Conservation (phyloP, 1,140 invertebrate genomes). For the Maconellicoccus hirsutus region DNA sequence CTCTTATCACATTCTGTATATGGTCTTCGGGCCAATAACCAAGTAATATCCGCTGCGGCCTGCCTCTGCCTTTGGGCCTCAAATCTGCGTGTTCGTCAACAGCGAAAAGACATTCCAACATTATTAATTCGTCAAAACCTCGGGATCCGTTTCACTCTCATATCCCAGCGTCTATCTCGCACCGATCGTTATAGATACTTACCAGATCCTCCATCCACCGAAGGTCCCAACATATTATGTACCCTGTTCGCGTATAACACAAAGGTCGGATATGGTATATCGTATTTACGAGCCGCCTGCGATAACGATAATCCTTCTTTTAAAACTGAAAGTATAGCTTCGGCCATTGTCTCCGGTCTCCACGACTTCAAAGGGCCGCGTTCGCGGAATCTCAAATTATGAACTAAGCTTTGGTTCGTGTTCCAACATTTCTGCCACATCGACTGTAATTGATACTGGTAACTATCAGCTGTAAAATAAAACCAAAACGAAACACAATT, state of each 20-base stretch:
- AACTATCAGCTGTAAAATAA: constrained; percentile 62
- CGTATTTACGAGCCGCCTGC: constrained; percentile 80
- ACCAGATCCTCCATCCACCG: constrained; percentile 72
- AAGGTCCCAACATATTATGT: constrained; percentile 85
- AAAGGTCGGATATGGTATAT: constrained; percentile 87
- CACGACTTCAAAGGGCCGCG: constrained; percentile 81
- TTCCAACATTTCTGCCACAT: constrained; percentile 94
- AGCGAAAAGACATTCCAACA: constrained; percentile 13
- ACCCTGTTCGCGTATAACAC: constrained; percentile 87
- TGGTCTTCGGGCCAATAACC: constrained; percentile 87
- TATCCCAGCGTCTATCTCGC: too few relatives aligned
- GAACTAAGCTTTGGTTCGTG: constrained; percentile 73
- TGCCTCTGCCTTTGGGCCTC: constrained; percentile 73
- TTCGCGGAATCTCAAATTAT: constrained; percentile 80
- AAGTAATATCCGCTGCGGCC: constrained; percentile 75
- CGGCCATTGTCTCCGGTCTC: constrained; percentile 86
- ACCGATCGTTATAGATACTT: constrained; percentile 30
- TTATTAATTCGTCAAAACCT: not conserved
- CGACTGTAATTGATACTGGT: constrained; percentile 83
- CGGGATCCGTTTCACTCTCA: too few relatives aligned
- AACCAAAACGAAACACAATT: constrained; percentile 7
- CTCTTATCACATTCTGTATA: constrained; percentile 76
- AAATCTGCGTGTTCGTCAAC: constrained; percentile 48
- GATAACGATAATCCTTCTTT: constrained; percentile 79
- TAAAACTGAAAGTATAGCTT: constrained; percentile 80